phyloP scores from a whole-genome alignment of 2,888 invertebrate genomes.

The Poecilobothrus nobilitatus region DNA sequence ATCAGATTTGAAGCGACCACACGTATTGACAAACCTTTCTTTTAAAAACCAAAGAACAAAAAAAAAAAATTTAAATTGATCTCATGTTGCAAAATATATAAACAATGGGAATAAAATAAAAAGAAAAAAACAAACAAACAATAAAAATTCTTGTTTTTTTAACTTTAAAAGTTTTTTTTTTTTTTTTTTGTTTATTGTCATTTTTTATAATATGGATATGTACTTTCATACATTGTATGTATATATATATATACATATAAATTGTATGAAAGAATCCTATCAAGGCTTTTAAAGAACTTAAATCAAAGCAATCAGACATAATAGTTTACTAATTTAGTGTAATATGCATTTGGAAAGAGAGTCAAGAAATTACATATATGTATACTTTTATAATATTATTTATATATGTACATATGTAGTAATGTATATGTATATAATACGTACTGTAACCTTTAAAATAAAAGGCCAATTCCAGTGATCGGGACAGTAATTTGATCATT shows the following conservation, averaged over 20 bases:
- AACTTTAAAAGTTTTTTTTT: neutral
- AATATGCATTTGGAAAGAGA: neutral
- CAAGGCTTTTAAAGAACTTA: neutral
- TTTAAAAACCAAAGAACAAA: neutral
- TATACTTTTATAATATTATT: too few species aligned
- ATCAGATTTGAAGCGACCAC: neutral
- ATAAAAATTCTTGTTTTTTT: too few species aligned
- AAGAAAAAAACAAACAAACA: too few species aligned
- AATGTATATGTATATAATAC: too few species aligned
- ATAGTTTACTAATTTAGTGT: slow-evolving; percentile 4
- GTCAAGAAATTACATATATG: too few species aligned
- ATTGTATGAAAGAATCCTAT: neutral
- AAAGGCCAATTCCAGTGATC: neutral
- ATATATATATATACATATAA: neutral
- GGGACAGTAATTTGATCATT: neutral
- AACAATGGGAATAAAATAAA: too few species aligned
- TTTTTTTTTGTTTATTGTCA: neutral
- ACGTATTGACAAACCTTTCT: neutral
- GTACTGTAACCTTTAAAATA: neutral
- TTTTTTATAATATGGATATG: neutral
- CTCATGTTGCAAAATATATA: neutral
- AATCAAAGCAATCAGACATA: slow-evolving; percentile 6
- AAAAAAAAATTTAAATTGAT: neutral
- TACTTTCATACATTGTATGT: neutral
- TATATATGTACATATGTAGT: too few species aligned